A percentile compares a stretch with the other conserved stretches of the same genome.
phyloP scores from a whole-genome alignment of 1,140 invertebrate species.

The Drosophila fuyamai region DNA sequence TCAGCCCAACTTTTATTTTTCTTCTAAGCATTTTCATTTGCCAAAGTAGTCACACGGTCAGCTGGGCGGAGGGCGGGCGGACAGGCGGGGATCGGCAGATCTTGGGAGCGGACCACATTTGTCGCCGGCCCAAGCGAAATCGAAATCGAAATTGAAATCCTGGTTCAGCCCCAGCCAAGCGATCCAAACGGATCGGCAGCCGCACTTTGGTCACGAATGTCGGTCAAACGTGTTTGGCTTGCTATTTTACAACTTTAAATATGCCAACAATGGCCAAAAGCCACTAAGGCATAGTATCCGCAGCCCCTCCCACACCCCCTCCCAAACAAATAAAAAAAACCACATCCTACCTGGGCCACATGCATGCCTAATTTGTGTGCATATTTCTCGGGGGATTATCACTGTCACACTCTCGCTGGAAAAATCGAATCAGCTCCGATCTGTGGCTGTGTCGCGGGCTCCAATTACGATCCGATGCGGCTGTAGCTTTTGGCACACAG shows the following conservation, averaged over 20 bases:
- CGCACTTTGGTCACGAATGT: conserved; percentile 82
- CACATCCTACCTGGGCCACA: conserved; percentile 25
- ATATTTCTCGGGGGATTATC: conserved; percentile 79
- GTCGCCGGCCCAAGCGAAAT: conserved; percentile 72
- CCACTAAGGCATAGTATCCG: conserved; percentile 15
- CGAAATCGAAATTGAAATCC: conserved; percentile 80
- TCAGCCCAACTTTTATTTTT: conserved; percentile 47
- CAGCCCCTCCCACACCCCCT: background rate
- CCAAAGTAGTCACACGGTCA: conserved; percentile 83
- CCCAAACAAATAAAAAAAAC: background rate
- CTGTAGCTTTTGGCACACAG: conserved; percentile 27
- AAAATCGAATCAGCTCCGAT: conserved; percentile 32
- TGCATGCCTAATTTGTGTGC: conserved; percentile 79
- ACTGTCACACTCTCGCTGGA: conserved; percentile 51
- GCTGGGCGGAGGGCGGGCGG: conserved; percentile 8
- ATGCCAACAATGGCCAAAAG: conserved; percentile 75
- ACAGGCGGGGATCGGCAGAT: conserved; percentile 3
- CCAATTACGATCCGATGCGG: conserved; percentile 49
- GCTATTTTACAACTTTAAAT: conserved; percentile 84
- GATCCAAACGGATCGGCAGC: conserved; percentile 43
- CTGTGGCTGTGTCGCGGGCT: conserved; percentile 7
- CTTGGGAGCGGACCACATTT: conserved; percentile 59
- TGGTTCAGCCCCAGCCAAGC: conserved; percentile 34
- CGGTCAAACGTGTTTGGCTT: conserved; percentile 81
- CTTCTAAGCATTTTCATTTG: conserved; percentile 77